phyloP scores from a whole-genome alignment of 1,140 invertebrate genomes.

The Bombus breviceps region DNA sequence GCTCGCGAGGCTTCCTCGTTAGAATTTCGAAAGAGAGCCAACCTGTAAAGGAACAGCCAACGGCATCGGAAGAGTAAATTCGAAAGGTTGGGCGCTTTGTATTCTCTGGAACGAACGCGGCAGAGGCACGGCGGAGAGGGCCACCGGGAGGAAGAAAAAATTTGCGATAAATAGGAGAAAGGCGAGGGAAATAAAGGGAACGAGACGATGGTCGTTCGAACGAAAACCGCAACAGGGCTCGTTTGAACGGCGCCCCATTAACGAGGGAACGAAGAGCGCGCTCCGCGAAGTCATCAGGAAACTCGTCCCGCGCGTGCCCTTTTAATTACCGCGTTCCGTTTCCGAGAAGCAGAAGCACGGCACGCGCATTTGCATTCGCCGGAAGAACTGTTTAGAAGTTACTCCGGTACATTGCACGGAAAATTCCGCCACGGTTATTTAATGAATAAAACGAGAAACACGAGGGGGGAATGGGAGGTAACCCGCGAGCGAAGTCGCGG shows the following conservation, averaged over 20 bases:
- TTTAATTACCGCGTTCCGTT: constrained; percentile 61
- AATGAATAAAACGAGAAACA: constrained; percentile 69
- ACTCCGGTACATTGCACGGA: constrained; percentile 46
- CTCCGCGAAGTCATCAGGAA: constrained; percentile 41
- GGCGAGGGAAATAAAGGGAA: constrained; percentile 5
- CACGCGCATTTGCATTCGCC: constrained; percentile 69
- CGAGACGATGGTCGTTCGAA: constrained; percentile 11
- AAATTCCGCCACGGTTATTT: constrained; percentile 64
- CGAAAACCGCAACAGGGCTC: constrained; percentile 13
- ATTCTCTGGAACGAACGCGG: neutral
- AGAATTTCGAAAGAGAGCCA: constrained; percentile 3
- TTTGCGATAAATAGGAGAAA: neutral
- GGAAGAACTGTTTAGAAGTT: constrained; percentile 71
- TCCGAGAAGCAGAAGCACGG: constrained; percentile 21
- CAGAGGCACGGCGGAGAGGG: too few species aligned
- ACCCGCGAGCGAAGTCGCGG: neutral
- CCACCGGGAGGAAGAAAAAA: neutral
- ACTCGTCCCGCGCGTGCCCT: constrained; percentile 58
- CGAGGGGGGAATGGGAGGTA: neutral
- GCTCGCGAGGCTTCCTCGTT: constrained; percentile 21
- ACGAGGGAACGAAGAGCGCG: constrained; percentile 5
- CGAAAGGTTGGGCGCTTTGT: neutral
- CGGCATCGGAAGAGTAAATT: neutral
- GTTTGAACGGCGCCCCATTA: constrained; percentile 48
- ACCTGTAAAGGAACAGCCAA: neutral